phyloP scores from a whole-genome alignment of 2,888 invertebrate genomes.

The Blastobasis adustella region DNA sequence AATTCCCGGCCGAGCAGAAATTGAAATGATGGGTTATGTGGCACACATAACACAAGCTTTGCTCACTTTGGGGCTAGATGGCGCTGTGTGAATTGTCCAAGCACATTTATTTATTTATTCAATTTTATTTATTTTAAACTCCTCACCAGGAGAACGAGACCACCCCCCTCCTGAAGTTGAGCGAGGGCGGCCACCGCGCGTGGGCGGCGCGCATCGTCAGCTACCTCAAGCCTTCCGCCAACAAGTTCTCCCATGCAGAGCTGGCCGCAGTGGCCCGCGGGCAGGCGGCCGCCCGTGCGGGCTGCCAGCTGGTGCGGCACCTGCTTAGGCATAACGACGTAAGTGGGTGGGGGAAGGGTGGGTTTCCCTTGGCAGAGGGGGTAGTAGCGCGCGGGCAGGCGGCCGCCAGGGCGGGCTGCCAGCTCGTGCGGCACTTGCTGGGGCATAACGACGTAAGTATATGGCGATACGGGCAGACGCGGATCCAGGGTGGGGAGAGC shows the following conservation, averaged over 20 bases:
- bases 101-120: no score
- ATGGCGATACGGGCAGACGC: neutral
- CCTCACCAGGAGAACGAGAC: conserved; percentile 49
- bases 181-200: conserved; percentile 58
- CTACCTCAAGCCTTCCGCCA: conserved; percentile 91
- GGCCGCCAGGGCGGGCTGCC: conserved; percentile 78
- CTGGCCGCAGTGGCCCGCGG: conserved; percentile 73
- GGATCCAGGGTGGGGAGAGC: no score
- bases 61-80: no score
- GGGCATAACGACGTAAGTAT: conserved; percentile 76
- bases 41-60: no score
- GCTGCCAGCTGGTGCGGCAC: conserved; percentile 84
- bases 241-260: conserved; percentile 90
- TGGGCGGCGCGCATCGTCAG: conserved; percentile 82
- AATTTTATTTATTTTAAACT: no score
- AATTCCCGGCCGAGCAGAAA: no score
- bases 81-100: no score
- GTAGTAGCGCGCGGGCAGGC: no score
- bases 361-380: no score
- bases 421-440: conserved; percentile 84
- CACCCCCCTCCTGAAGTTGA: conserved; percentile 44
- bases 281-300: conserved; percentile 78
- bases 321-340: conserved; percentile 80
- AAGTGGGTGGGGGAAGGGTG: conserved; percentile 21
- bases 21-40: no score